These are phyloP conservation scores for Drosophila equinoxialis DNA, from an alignment of 1,140 invertebrate species.

Conservation along the genomic window DNA sequence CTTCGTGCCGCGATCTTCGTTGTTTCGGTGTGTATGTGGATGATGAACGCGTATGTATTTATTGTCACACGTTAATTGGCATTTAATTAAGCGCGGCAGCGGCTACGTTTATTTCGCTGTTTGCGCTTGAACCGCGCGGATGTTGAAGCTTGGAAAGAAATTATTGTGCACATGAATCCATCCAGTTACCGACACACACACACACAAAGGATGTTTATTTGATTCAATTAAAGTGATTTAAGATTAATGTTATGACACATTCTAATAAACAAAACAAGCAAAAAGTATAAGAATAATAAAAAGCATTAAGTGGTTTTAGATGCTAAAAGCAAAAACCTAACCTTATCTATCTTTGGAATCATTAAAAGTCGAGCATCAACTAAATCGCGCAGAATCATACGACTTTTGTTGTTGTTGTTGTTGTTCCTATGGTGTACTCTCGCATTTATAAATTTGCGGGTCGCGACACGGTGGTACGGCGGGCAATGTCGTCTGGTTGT, in stretches of 20 bases:
- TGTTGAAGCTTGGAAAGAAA: conserved; percentile 36
- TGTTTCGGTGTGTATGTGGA: conserved; percentile 46
- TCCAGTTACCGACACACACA: neutral
- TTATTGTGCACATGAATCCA: conserved; percentile 32
- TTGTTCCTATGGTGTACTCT: conserved; percentile 28
- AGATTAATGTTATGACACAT: conserved; percentile 18
- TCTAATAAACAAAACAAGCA: conserved; percentile 15
- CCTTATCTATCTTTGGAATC: conserved; percentile 35
- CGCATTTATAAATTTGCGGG: conserved; percentile 46
- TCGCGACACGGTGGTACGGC: conserved; percentile 49
- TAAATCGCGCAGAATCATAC: conserved; percentile 68
- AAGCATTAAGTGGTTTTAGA: conserved; percentile 3
- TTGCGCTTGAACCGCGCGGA: conserved; percentile 57
- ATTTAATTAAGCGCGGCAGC: conserved; percentile 75
- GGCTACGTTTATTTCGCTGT: conserved; percentile 68
- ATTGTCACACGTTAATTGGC: conserved; percentile 80
- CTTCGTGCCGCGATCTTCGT: conserved; percentile 53
- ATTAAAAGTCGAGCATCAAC: conserved; percentile 40
- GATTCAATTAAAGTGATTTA: conserved; percentile 45
- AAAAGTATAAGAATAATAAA: too few species aligned
- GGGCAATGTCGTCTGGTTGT: conserved; percentile 66
- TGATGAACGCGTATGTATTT: conserved; percentile 36
- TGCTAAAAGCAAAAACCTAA: conserved; percentile 31
- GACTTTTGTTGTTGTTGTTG: conserved; percentile 44
- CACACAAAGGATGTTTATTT: conserved; percentile 48